Percentiles rank a stretch among this genome's conserved stretches.
Evolutionary conservation across 2,888 invertebrate species (phyloP).

Genomic region (Oligia strigilis): DNA sequence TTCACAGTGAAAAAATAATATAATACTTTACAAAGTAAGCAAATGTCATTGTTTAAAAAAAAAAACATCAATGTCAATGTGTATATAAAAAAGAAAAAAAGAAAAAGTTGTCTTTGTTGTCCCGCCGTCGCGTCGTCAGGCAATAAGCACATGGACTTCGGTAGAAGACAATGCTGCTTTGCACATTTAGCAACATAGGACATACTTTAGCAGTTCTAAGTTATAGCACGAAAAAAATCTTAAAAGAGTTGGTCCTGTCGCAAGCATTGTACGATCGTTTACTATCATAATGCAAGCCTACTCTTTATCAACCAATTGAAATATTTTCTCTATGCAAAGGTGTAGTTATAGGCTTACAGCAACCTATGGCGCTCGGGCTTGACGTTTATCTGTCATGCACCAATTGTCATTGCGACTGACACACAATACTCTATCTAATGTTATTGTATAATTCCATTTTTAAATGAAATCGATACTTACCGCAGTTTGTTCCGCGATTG

Average conservation of each 20-base stretch:
- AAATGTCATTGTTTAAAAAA: too few species aligned
- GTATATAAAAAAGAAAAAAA: too few species aligned
- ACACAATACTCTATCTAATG: slow-evolving; percentile 69
- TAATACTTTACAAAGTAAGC: too few species aligned
- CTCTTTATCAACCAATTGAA: slow-evolving; percentile 16
- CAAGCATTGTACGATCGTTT: slow-evolving; percentile 2
- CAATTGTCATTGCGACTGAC: slow-evolving; percentile 71
- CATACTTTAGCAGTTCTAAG: background rate
- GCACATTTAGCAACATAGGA: background rate
- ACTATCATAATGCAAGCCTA: slow-evolving; percentile 19
- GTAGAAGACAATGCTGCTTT: background rate
- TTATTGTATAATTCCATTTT: slow-evolving; percentile 75
- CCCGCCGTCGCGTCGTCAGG: background rate
- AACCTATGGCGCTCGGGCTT: slow-evolving; percentile 23
- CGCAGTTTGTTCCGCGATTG: slow-evolving; percentile 64
- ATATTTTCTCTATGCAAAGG: slow-evolving; percentile 3
- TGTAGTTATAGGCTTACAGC: slow-evolving; percentile 20
- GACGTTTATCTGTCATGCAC: slow-evolving; percentile 71
- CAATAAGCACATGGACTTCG: background rate
- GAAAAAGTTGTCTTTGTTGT: background rate
- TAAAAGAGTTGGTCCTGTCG: background rate
- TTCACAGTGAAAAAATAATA: too few species aligned
- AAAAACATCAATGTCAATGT: too few species aligned
- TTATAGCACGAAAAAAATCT: background rate
- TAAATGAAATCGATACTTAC: slow-evolving; percentile 71